Conservation (phyloP, 2,797 vertebrate species). For the Hozukius guyotensis region DNA sequence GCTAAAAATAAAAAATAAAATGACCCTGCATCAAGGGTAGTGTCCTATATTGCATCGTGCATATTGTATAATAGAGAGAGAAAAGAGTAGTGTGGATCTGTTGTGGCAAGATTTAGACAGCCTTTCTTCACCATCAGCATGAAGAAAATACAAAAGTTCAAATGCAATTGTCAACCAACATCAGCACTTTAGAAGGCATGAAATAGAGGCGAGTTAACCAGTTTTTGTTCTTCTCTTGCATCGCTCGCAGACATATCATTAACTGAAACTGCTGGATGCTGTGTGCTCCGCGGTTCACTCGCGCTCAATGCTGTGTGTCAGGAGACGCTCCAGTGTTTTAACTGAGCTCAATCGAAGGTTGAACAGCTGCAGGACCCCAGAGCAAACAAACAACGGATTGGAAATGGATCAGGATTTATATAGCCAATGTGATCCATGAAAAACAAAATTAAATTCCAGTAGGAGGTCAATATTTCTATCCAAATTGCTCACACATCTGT, state of each 20-base stretch:
- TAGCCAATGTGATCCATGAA: neutral
- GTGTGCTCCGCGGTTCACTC: constrained; percentile 35
- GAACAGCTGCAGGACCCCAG: constrained; percentile 42
- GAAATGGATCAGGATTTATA: constrained; percentile 34
- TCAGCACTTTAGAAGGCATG: constrained; percentile 27
- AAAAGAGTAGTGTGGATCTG: constrained; percentile 7
- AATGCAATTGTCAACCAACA: constrained; percentile 35
- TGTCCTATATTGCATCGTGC: neutral
- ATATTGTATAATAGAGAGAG: neutral
- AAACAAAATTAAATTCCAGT: neutral
- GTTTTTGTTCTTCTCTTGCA: constrained; percentile 17
- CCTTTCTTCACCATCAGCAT: neutral
- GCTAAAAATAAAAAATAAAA: neutral
- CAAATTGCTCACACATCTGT: neutral
- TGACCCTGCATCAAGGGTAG: neutral
- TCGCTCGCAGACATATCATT: constrained; percentile 48
- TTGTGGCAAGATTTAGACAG: neutral
- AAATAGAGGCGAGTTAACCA: constrained; percentile 30
- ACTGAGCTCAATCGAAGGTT: constrained; percentile 40
- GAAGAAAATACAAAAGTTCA: constrained; percentile 35
- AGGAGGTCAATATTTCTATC: neutral
- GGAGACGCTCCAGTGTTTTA: constrained; percentile 39
- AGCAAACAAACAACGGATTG: constrained; percentile 37
- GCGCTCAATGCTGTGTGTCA: constrained; percentile 19
- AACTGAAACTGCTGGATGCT: constrained; percentile 46